Percentiles rank a stretch among this genome's conserved stretches.
These are phyloP conservation scores for Drosophila putrida DNA, from an alignment of 2,888 invertebrate genomes.

Conservation along the genomic window DNA sequence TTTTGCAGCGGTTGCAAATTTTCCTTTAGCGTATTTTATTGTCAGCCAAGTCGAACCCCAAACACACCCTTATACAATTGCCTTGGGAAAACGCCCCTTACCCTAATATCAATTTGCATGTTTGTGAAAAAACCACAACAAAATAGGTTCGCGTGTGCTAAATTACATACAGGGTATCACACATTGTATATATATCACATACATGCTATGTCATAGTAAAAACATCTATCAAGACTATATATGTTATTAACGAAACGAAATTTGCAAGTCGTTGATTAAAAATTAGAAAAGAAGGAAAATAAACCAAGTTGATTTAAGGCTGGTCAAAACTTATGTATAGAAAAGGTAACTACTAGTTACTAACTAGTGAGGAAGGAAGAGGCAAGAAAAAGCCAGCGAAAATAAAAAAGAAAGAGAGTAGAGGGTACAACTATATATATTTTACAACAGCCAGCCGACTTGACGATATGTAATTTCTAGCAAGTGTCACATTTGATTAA, in stretches of 20 bases:
- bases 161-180: constrained; percentile 34
- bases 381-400: not conserved
- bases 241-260: constrained; percentile 43
- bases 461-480: constrained; percentile 41
- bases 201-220: constrained; percentile 18
- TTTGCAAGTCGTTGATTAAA: constrained; percentile 56
- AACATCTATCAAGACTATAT: constrained; percentile 30
- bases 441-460: constrained; percentile 18
- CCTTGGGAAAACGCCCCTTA: constrained; percentile 38
- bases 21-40: constrained; percentile 17
- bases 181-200: constrained; percentile 24
- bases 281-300: constrained; percentile 7
- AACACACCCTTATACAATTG: constrained; percentile 24
- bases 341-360: not conserved
- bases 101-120: constrained; percentile 26
- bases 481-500: constrained; percentile 71
- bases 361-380: not conserved
- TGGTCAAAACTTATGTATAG: not conserved
- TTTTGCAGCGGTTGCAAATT: not conserved
- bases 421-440: constrained; percentile 5
- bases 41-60: constrained; percentile 12
- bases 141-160: constrained; percentile 44
- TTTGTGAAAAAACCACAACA: constrained; percentile 48
- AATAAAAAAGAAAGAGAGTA: not conserved
- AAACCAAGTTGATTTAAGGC: constrained; percentile 27